Base-by-base conservation (phyloP, 2,888 invertebrate species). In the Calameuta pallipes region DNA sequence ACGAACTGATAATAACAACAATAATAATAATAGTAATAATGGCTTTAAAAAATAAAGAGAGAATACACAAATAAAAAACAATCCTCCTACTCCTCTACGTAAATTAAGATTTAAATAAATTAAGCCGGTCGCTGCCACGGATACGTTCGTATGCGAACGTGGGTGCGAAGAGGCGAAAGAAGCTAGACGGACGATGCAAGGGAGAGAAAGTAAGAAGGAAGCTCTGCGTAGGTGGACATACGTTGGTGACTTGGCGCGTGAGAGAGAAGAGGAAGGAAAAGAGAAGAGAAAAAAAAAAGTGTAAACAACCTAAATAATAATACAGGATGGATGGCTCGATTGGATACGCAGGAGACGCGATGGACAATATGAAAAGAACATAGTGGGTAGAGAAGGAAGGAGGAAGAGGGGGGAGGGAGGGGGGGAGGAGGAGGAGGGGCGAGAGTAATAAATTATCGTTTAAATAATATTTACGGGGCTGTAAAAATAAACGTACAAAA, bases 401-500 rank as follows among this genome's bases (percentile, higher is more conserved):
- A 15, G 13, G 4, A 4, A 15, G 37, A 36, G 36, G 36, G 11
- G 36, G 9, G 36, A 36, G 3, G 12, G 36, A 12, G 36, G 36
- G 36, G 3, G 37, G 11, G 36, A 15, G 6, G 41, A 9, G 23
- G 6, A 1, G 15, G 4, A 4, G 9, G 56, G 56, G 0, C 2
- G 74, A 85, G 83, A 86, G 83, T 82, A 88, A 87, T 87, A 88
- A 87, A 85, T 87, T 87, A 87, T 75, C 78, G 79, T 86, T 87
- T 87, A 88, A 87, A 87, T 88, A 87, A 86, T 86, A 85, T 83
- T 86, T 78, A 81, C 23, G 78, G 80, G 82, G 82, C 80, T 82
- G 87, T 89, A 89, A 87, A 87, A 88, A 89, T 87, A 88, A 83
- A 86, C 86, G 85, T 88, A 89, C 84, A 88, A 89, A 87, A 89